Percentiles rank a stretch among this genome's conserved stretches.
Evolutionary conservation across 2,113 vertebrate genomes (phyloP).

Genomic region (Sarotherodon lohbergeri): DNA sequence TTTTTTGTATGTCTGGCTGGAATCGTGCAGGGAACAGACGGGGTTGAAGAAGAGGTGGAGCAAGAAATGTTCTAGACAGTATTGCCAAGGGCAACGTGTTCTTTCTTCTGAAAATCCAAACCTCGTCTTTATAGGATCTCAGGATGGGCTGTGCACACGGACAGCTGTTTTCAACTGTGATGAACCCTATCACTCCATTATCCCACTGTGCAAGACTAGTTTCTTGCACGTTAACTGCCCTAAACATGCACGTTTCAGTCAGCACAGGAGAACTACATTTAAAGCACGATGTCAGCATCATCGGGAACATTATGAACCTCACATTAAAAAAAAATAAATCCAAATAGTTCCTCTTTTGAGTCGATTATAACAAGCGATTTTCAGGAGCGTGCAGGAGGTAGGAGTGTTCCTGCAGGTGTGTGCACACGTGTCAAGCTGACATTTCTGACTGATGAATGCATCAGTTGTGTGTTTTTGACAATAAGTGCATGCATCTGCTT

Average conservation of each 20-base stretch:
- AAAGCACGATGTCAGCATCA: not conserved
- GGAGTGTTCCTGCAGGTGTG: not conserved
- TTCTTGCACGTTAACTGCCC: not conserved
- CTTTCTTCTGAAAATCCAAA: not conserved
- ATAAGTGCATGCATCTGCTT: not conserved
- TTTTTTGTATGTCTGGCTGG: not conserved
- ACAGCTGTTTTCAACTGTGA: not conserved
- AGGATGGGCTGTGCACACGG: not conserved
- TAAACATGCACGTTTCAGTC: not conserved
- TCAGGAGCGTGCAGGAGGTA: not conserved
- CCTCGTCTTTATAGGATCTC: not conserved
- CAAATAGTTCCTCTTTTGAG: not conserved
- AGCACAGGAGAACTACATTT: not conserved
- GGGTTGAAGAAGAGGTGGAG: not conserved
- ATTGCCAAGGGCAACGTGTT: not conserved
- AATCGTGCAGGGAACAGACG: not conserved
- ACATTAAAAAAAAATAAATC: not conserved
- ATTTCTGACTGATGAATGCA: rapidly evolving
- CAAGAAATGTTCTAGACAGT: not conserved
- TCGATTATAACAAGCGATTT: not conserved
- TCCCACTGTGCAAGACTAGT: not conserved
- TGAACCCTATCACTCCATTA: no score
- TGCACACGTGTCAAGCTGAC: not conserved
- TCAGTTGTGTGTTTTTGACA: not conserved
- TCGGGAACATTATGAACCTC: not conserved